A percentile compares a stretch with the other conserved stretches of the same genome.
phyloP scores from a whole-genome alignment of 2,113 vertebrate genomes.

The Megaleporinus macrocephalus region DNA sequence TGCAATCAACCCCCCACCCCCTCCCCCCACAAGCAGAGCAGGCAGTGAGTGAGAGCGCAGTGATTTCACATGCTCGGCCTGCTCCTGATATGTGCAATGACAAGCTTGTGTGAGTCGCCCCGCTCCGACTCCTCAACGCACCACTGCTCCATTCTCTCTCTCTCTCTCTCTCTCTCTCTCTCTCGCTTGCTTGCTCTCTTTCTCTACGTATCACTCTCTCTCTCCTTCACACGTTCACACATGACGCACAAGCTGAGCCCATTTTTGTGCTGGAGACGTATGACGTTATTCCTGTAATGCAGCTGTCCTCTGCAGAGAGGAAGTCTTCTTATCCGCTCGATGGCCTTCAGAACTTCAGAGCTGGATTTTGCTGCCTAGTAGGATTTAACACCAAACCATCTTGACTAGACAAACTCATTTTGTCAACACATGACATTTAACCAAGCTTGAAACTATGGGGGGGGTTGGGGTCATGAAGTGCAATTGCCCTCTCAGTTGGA shows the following conservation, averaged over 20 bases:
- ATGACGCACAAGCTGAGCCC: slow-evolving; percentile 4
- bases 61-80: slow-evolving; percentile 44
- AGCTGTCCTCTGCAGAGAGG: slow-evolving; percentile 34
- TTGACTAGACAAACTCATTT: background rate
- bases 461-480: background rate
- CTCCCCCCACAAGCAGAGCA: slow-evolving; percentile 14
- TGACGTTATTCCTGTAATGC: slow-evolving; percentile 26
- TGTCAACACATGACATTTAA: background rate
- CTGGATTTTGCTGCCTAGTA: background rate
- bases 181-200: slow-evolving; percentile 38
- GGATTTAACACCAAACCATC: background rate
- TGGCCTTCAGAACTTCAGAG: background rate
- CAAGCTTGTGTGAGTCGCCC: slow-evolving; percentile 27
- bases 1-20: slow-evolving; percentile 36
- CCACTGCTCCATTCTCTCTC: slow-evolving; percentile 28
- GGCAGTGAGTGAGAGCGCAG: slow-evolving; percentile 25
- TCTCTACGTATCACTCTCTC: background rate
- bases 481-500: background rate
- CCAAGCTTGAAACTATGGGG: background rate
- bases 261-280: slow-evolving; percentile 20
- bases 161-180: too few relatives aligned
- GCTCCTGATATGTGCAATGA: slow-evolving; percentile 39
- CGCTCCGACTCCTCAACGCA: background rate
- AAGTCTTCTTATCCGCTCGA: background rate
- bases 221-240: slow-evolving; percentile 26